A percentile compares a stretch with the other conserved stretches of the same genome.
These are phyloP conservation scores for Caenorhabditis sp. DNA, from an alignment of 2,888 invertebrate genomes.

Conservation along the genomic window DNA sequence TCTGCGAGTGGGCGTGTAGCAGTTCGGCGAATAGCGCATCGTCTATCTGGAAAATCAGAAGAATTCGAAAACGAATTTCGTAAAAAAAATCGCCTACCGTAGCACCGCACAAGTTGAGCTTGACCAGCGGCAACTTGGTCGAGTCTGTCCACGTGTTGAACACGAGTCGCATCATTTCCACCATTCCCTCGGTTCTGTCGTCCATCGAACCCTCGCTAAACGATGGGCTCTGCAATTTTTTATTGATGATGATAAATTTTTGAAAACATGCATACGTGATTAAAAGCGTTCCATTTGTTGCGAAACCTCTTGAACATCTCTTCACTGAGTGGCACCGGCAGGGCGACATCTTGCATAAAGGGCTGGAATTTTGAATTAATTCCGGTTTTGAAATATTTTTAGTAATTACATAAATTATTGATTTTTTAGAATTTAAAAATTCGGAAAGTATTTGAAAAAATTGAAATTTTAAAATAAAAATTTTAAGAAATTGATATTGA, in stretches of 20 bases:
- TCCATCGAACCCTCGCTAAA: too few species aligned
- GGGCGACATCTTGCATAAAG: conserved; percentile 35
- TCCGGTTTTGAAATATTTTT: too few species aligned
- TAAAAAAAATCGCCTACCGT: conserved; percentile 19
- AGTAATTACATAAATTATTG: too few species aligned
- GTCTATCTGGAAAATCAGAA: conserved; percentile 46
- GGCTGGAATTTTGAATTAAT: conserved; percentile 30
- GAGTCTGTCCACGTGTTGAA: conserved; percentile 62
- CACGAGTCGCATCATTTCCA: conserved; percentile 43
- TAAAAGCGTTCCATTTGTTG: conserved; percentile 55
- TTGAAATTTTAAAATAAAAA: too few species aligned
- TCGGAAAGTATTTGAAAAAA: too few species aligned
- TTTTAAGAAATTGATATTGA: too few species aligned
- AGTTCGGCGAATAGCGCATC: conserved; percentile 67
- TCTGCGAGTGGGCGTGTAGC: conserved; percentile 64
- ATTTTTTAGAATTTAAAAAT: too few species aligned
- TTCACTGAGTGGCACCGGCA: conserved; percentile 61
- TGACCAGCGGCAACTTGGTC: conserved; percentile 58
- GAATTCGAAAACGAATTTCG: not conserved
- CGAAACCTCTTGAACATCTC: conserved; percentile 63
- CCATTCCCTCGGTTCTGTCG: conserved; percentile 1
- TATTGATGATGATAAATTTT: not conserved
- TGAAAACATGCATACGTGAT: conserved; percentile 8
- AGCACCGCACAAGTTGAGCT: conserved; percentile 69
- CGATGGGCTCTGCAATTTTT: conserved; percentile 8